phyloP scores from a whole-genome alignment of 2,888 invertebrate genomes.

The Eledona agricola region DNA sequence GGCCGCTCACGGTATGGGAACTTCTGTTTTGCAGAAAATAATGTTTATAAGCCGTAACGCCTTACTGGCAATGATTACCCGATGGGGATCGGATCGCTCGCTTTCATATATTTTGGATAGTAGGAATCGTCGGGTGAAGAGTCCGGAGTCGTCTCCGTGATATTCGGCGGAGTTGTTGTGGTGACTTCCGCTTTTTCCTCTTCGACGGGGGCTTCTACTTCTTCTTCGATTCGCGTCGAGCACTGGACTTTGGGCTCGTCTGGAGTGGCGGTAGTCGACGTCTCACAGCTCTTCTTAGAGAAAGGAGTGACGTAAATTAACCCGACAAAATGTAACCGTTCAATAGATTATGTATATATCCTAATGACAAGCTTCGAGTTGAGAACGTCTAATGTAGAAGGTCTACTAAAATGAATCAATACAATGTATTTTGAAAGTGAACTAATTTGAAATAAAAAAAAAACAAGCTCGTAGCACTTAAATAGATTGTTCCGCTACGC shows the following conservation, averaged over 20 bases:
- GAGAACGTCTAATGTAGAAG: no score
- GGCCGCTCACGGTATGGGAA: slow-evolving; percentile 81
- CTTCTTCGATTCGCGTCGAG: slow-evolving; percentile 76
- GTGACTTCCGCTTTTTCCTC: slow-evolving; percentile 48
- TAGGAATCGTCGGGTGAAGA: slow-evolving; percentile 40
- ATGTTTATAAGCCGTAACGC: background rate
- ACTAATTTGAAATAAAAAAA: no score
- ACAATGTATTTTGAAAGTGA: no score
- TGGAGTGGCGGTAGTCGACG: slow-evolving; percentile 69
- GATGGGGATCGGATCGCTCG: slow-evolving; percentile 81
- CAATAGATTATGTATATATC: no score
- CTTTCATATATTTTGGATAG: slow-evolving; percentile 64
- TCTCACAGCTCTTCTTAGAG: slow-evolving; percentile 68
- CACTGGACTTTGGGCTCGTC: slow-evolving; percentile 59
- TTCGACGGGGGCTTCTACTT: slow-evolving; percentile 65
- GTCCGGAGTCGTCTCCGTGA: slow-evolving; percentile 39
- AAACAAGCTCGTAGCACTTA: no score
- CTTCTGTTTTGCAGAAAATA: slow-evolving; percentile 60
- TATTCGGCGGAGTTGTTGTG: slow-evolving; percentile 43
- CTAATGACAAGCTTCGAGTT: no score
- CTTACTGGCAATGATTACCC: slow-evolving; percentile 63
- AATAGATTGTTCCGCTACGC: no score
- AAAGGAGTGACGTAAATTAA: no score
- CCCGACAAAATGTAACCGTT: no score
- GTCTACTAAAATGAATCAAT: no score